Evolutionary conservation across 2,113 vertebrate genomes (phyloP).

Genomic region (Takifugu bimaculatus): DNA sequence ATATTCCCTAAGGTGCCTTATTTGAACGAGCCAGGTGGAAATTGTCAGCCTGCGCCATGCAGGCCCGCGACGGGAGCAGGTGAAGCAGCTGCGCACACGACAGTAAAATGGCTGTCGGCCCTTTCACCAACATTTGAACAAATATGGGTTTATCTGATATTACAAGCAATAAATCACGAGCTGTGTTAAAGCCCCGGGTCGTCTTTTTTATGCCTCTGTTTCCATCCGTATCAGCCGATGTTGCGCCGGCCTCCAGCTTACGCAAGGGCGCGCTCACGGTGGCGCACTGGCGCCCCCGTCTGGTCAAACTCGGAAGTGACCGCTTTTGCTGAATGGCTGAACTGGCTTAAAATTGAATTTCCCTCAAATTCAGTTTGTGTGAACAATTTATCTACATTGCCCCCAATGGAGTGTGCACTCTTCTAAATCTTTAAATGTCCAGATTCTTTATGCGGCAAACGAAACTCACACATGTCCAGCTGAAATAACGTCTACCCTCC

Average conservation of each 20-base stretch:
- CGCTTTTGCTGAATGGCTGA: not conserved
- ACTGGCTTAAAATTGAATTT: not conserved
- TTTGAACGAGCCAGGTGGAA: conserved; percentile 12
- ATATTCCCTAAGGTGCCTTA: not conserved
- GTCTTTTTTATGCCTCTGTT: not conserved
- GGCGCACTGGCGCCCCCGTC: conserved; percentile 27
- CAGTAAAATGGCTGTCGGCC: no score
- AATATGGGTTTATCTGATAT: no score
- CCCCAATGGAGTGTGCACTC: not conserved
- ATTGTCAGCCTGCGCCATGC: conserved; percentile 7
- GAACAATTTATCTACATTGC: no score
- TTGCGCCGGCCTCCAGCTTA: conserved; percentile 9
- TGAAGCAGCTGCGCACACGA: not conserved
- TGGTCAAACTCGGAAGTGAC: conserved; percentile 4
- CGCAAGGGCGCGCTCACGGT: not conserved
- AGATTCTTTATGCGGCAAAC: no score
- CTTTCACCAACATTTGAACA: no score
- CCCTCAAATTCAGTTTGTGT: not conserved
- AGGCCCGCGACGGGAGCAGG: not conserved
- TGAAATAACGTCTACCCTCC: no score
- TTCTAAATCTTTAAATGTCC: not conserved
- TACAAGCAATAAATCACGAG: no score
- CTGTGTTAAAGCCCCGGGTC: no score
- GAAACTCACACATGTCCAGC: no score
- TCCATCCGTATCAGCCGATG: conserved; percentile 29